Evolutionary conservation across 1,140 invertebrate genomes (phyloP), one percentile per base, ranked within the genome.

Genomic region (Zaprionus lachaisei): DNA sequence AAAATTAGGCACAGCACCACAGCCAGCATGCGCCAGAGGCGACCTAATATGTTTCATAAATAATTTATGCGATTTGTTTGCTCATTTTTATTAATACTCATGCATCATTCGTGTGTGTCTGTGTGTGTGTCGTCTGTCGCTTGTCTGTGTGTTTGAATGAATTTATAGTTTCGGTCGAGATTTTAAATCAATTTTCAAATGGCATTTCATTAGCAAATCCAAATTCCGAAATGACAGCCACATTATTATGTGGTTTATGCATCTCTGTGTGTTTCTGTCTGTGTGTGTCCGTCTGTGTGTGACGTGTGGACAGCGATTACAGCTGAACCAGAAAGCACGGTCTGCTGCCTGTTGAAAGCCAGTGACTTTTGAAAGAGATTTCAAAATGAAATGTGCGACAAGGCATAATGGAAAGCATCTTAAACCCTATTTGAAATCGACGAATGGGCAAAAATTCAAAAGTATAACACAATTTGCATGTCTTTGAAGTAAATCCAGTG

Each of bases 41-140:
- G 62, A 71, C 14, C 54, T 49, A 66, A 70, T 60, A 67, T 64
- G 51, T 75, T 71, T 66, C 66, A 76, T 79, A 62, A 65, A 76
- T 79, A 79, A 79, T 79, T 79, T 71, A 79, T 79, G 62, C 55
- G 65, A 60, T 74, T 74, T 74, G 65, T 74, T 70, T 79, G 56
- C 72, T 38, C 47, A 66, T 71, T 76, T 79, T 76, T 77, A 68
- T 77, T 60, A 66, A 68, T 74, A 41, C 57, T 57, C 47, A 65
- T 67, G 56, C 63, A 66, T 66, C 65, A 68, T 26, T 15, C 38
- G 62, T 20, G n/a, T 11, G 60, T 41, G 26, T 54, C 17, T 49
- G n/a, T 49, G n/a, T 34, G 28, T 31, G 28, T 65, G 20, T 24
- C 41, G 7, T 4, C n/a, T 47, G n/a, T 17, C 41, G 31, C 7